Conservation (phyloP, 2,113 vertebrate species). For the Myrmophylax atrothorax region DNA sequence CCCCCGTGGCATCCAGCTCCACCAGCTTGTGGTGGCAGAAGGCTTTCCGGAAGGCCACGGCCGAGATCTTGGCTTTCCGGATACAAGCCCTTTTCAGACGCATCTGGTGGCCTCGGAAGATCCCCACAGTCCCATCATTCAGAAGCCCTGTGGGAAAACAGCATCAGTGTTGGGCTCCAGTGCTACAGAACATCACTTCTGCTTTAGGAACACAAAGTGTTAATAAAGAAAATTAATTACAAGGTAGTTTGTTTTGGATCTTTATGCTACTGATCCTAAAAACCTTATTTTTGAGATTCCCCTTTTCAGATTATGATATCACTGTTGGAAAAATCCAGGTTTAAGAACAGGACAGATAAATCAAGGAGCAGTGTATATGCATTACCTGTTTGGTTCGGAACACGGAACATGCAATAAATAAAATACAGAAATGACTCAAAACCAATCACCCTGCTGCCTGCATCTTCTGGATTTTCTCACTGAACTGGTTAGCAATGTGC, state of each 20-base stretch:
- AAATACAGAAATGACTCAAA: background rate
- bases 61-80: conserved; percentile 94
- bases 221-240: background rate
- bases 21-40: conserved; percentile 93
- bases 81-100: conserved; percentile 93
- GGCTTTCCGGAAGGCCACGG: conserved; percentile 92
- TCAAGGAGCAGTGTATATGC: background rate
- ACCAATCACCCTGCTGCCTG: background rate
- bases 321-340: background rate
- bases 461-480: background rate
- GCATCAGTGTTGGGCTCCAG: background rate
- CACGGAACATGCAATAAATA: background rate
- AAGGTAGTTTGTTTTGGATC: background rate
- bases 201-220: background rate
- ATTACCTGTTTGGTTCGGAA: background rate
- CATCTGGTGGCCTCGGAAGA: conserved; percentile 92
- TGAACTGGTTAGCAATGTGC: background rate
- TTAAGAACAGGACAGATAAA: background rate
- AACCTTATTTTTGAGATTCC: background rate
- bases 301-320: background rate
- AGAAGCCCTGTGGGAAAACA: conserved; percentile 83
- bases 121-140: conserved; percentile 94
- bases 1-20: conserved; percentile 92
- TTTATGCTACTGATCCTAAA: accelerated
- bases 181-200: background rate